phyloP scores from a whole-genome alignment of 2,797 vertebrate genomes.

The Pyrocephalus nanus region DNA sequence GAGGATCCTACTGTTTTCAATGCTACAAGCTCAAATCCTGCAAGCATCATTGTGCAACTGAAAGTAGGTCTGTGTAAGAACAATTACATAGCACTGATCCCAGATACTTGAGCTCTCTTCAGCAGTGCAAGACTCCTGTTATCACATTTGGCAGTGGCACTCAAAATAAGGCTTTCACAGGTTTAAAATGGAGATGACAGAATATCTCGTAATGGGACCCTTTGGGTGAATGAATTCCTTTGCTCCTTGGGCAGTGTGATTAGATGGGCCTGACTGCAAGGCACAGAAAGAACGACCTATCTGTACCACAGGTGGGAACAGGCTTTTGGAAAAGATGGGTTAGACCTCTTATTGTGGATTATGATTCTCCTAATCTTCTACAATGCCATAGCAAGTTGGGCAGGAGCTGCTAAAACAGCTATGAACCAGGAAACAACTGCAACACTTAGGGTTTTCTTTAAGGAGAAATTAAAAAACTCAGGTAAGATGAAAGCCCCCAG shows the following conservation, averaged over 20 bases:
- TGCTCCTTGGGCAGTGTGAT: slow-evolving; percentile 19
- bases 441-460: not conserved
- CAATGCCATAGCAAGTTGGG: not conserved
- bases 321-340: not conserved
- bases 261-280: not conserved
- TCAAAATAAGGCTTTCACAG: slow-evolving; percentile 50
- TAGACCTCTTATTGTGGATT: not conserved
- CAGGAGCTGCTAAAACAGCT: not conserved
- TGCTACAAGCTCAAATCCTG: slow-evolving; percentile 23
- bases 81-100: slow-evolving; percentile 33
- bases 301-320: not conserved
- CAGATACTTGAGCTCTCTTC: slow-evolving; percentile 45
- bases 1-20: slow-evolving; percentile 34
- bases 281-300: slow-evolving; percentile 1
- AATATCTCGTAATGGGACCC: slow-evolving; percentile 40
- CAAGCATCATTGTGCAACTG: slow-evolving; percentile 32
- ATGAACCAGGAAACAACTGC: not conserved
- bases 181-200: slow-evolving; percentile 59
- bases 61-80: slow-evolving; percentile 52
- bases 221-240: slow-evolving; percentile 38
- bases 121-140: slow-evolving; percentile 29
- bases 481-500: not conserved
- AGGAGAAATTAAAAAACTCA: not conserved
- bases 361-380: not conserved
- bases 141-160: slow-evolving; percentile 46